phyloP scores from a whole-genome alignment of 2,113 vertebrate species.

The Ictidomys tridecemlineatus region DNA sequence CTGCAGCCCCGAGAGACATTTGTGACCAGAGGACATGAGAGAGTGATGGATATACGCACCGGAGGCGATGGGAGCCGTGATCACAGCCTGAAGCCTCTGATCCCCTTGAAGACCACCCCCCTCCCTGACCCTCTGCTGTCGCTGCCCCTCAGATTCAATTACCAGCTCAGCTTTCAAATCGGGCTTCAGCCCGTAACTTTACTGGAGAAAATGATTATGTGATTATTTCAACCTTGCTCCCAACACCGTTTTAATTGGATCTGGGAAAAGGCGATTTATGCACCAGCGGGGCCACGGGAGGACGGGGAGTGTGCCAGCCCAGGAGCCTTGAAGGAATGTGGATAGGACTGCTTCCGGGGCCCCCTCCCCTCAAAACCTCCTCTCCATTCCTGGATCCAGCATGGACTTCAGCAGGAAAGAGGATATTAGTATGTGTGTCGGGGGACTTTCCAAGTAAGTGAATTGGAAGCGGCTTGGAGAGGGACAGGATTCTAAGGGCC shows the following conservation, averaged over 20 bases:
- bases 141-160: conserved; percentile 68
- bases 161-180: conserved; percentile 72
- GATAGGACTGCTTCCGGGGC: not conserved
- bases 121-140: not conserved
- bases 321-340: not conserved
- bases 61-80: not conserved
- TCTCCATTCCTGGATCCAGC: not conserved
- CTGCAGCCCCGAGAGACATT: not conserved
- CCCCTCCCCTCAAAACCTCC: not conserved
- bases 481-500: not conserved
- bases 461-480: too few relatives aligned
- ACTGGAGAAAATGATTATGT: conserved; percentile 79
- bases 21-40: not conserved
- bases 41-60: not conserved
- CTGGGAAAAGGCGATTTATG: conserved; percentile 78
- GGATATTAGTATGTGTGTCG: not conserved
- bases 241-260: conserved; percentile 82
- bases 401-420: not conserved
- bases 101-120: not conserved
- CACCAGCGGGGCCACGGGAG: not conserved
- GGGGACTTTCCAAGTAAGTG: not conserved
- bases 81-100: not conserved
- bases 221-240: conserved; percentile 81
- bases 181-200: conserved; percentile 72
- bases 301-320: not conserved